phyloP scores from a whole-genome alignment of 1,140 invertebrate genomes.

The Nasonia longicornis region DNA sequence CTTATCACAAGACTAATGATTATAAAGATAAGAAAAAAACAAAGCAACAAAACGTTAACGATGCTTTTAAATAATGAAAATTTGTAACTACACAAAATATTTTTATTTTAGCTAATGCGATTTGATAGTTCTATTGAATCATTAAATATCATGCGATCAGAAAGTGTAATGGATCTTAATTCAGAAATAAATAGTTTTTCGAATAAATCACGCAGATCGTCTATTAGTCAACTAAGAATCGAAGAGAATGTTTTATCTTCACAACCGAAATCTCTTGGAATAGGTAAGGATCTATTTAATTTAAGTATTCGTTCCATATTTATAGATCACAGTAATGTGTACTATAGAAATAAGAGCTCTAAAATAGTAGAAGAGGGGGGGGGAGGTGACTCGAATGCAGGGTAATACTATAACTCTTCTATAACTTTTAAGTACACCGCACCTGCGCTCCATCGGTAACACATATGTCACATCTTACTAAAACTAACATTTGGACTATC shows the following conservation, averaged over 20 bases:
- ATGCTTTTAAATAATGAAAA: no score
- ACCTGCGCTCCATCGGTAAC: no score
- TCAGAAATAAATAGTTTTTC: conserved; percentile 60
- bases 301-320: not conserved
- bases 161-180: conserved; percentile 85
- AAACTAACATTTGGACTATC: no score
- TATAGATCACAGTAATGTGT: no score
- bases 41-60: not conserved
- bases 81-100: not conserved
- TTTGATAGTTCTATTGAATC: conserved; percentile 83
- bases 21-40: not conserved
- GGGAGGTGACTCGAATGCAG: no score
- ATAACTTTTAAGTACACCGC: no score
- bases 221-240: conserved; percentile 67
- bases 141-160: conserved; percentile 80
- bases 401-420: no score
- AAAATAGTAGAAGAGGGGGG: no score
- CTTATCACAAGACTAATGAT: no score
- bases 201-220: conserved; percentile 58
- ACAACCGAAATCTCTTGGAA: conserved; percentile 81
- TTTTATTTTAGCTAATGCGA: conserved; percentile 78
- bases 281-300: conserved; percentile 74
- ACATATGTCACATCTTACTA: no score
- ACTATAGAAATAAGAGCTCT: no score
- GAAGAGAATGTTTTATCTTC: conserved; percentile 69